Conservation (phyloP, 2,888 invertebrate genomes). For the Diarsia mendica region DNA sequence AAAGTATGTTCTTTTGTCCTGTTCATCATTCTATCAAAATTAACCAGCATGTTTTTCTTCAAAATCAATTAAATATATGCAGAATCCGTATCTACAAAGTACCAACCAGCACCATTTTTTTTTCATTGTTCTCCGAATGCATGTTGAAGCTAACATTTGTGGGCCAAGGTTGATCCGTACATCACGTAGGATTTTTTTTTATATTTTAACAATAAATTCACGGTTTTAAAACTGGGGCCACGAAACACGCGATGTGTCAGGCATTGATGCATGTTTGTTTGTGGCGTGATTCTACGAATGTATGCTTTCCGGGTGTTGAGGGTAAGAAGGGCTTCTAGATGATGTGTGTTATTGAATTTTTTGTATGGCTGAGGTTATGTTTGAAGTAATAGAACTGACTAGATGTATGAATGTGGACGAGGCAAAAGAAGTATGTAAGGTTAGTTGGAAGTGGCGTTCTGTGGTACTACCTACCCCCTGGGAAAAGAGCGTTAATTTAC, state of each 20-base stretch:
- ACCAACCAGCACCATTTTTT: conserved; percentile 41
- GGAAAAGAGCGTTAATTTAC: no score
- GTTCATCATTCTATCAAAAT: neutral
- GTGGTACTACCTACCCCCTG: no score
- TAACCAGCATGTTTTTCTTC: conserved; percentile 1
- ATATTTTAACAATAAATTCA: conserved; percentile 64
- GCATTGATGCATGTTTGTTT: conserved; percentile 39
- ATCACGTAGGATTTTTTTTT: conserved; percentile 71
- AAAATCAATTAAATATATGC: conserved; percentile 4
- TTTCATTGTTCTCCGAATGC: conserved; percentile 57
- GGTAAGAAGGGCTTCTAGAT: neutral
- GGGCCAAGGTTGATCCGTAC: conserved; percentile 77
- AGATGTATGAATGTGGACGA: no score
- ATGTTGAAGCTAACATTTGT: conserved; percentile 69
- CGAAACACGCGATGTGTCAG: conserved; percentile 52
- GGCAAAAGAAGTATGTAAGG: no score
- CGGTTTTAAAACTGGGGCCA: conserved; percentile 61
- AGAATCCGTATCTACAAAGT: conserved; percentile 26
- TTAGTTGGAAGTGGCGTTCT: no score
- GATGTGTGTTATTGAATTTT: neutral
- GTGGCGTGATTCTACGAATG: conserved; percentile 18
- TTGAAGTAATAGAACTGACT: neutral
- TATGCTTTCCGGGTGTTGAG: conserved; percentile 35
- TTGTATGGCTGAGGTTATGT: neutral
- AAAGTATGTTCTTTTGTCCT: neutral